Conservation (phyloP, 2,888 invertebrate species). For the Eilema depressum region DNA sequence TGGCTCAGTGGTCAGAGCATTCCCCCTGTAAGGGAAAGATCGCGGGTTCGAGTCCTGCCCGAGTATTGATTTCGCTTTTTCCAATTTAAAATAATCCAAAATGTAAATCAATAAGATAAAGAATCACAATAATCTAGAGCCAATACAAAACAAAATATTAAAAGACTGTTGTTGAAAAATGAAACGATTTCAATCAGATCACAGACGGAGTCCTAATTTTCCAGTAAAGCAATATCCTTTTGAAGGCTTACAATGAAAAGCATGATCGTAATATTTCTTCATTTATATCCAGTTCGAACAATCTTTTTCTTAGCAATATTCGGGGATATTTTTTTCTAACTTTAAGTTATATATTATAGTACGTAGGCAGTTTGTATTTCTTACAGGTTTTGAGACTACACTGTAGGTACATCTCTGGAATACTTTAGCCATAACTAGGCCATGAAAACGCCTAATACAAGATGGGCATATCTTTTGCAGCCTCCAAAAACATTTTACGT, state of each 20-base stretch:
- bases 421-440: no score
- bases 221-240: background rate
- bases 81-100: background rate
- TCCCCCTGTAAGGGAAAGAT: no score
- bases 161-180: background rate
- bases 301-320: background rate
- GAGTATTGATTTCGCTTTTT: no score
- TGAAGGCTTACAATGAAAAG: background rate
- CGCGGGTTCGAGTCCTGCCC: no score
- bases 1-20: no score
- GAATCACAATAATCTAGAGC: background rate
- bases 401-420: no score
- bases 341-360: background rate
- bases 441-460: no score
- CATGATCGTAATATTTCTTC: background rate
- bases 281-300: background rate
- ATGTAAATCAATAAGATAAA: background rate
- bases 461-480: no score
- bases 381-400: background rate
- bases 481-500: no score
- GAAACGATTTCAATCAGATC: background rate
- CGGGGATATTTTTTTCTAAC: background rate
- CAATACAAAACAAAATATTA: background rate
- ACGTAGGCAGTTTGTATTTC: background rate
- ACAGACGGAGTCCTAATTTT: background rate